Base-by-base conservation (phyloP, 2,113 vertebrate genomes). In the Sylvia atricapilla region DNA sequence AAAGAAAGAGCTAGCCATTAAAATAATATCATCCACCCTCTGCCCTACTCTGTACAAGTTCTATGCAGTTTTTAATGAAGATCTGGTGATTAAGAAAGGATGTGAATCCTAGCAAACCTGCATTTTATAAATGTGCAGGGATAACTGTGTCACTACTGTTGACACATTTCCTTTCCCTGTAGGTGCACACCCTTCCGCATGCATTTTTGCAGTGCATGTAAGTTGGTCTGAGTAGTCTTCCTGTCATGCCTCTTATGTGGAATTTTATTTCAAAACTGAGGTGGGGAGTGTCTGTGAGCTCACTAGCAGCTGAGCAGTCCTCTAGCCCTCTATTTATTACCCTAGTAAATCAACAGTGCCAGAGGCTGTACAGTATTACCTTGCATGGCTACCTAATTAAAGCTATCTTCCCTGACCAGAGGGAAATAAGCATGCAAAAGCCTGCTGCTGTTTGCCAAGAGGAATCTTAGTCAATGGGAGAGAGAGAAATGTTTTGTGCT, bases 401-500 rank as follows among this genome's bases (percentile, higher is more conserved):
- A 95, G 55, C 83, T 68, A 3, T 96, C 94, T 96, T 72, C 84
- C 72, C 77, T 81, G 92, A 94, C 94, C 91, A 84, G 96, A 97
- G 94, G 93, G 96, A 96, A 98, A 97, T 78, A 81, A 97, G 91
- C 89, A 50, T 81, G 90, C 84, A 95, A 96, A 97, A 97, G 95
- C 88, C 76, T 97, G 95, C 94, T 95, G 95, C 95, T 78, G 81
- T 85, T 86, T 97, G 97, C 96, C 96, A 98, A 97, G 91, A 96
- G 96, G 95, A 97, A 88, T 90, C 64, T 89, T 81, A 79, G 84
- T 96, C 96, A 95, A 13, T 94, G 94, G 78, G 69, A 79, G 89
- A 91, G 79, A 75, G 87, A 55, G 78, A 69, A 63, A 84, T 79
- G 93, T 84, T 96, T 97, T 96, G 76, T 76, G 93, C 94, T 88